Conservation (phyloP, 2,888 invertebrate species). For the Meliscaeva auricollis region DNA sequence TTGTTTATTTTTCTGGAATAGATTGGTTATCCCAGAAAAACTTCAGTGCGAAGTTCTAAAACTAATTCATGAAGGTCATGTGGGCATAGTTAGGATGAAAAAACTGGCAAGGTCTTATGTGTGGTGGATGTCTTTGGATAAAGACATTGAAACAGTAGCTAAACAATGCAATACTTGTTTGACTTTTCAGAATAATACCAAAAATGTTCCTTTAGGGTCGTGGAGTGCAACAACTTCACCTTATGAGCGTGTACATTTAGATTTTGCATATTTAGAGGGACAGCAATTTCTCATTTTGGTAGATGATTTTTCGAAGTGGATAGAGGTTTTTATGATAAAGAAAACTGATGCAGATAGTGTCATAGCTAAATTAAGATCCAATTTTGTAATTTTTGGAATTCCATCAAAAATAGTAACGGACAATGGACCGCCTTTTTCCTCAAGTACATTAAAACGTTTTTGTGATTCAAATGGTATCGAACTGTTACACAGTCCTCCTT, state of each 20-base stretch:
- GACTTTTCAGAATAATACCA: background rate
- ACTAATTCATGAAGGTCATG: constrained; percentile 26
- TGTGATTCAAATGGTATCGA: constrained; percentile 2
- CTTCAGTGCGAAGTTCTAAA: background rate
- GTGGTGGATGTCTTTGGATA: background rate
- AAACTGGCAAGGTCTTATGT: constrained; percentile 21
- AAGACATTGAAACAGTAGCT: background rate
- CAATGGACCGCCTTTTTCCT: constrained; percentile 35
- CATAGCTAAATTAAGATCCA: background rate
- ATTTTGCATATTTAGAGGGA: constrained; percentile 16
- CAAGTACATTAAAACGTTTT: constrained; percentile 3
- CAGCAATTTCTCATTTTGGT: constrained; percentile 5
- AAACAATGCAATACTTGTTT: constrained; percentile 13
- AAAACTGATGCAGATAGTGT: constrained; percentile 5
- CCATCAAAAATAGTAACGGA: constrained; percentile 17
- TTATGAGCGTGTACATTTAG: constrained; percentile 11
- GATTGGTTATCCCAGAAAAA: constrained; percentile 14
- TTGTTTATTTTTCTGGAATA: constrained; percentile 4
- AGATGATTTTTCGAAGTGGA: constrained; percentile 20
- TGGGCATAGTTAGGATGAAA: constrained; percentile 13
- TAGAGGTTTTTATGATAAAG: constrained; percentile 16
- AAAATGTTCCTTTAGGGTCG: constrained; percentile 20
- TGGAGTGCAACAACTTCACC: constrained; percentile 26
- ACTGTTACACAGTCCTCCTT: background rate
- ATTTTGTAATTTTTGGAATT: constrained; percentile 20